These are phyloP conservation scores for Cephus runcator DNA, from an alignment of 2,888 invertebrate species.

Conservation along the genomic window DNA sequence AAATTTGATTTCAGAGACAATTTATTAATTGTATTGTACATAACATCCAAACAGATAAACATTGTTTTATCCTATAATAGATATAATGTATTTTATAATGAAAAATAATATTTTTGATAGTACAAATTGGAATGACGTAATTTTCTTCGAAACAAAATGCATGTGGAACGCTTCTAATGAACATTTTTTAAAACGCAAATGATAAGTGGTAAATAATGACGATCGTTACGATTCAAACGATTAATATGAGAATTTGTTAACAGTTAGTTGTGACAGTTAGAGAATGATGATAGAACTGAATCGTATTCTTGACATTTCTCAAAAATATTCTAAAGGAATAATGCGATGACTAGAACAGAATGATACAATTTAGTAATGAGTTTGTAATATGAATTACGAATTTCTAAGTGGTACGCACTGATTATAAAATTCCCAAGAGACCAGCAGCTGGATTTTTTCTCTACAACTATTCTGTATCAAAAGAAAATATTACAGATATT, in stretches of 20 bases:
- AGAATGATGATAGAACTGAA: constrained; percentile 10
- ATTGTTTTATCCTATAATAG: neutral
- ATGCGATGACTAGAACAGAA: neutral
- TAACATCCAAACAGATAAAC: neutral
- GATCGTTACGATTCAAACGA: neutral
- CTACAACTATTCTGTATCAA: neutral
- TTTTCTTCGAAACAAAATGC: neutral
- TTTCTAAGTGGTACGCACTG: neutral
- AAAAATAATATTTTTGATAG: neutral
- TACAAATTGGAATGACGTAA: neutral
- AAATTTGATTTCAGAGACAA: neutral
- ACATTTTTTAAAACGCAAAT: neutral
- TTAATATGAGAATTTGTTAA: neutral
- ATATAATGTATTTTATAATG: neutral
- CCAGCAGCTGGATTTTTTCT: neutral
- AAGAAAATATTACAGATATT: constrained; percentile 18
- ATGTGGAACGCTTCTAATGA: neutral
- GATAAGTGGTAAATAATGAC: neutral
- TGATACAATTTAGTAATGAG: neutral
- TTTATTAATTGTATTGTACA: neutral
- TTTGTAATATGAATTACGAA: neutral
- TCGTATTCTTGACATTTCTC: constrained; percentile 4
- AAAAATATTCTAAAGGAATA: neutral
- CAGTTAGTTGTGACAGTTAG: neutral
- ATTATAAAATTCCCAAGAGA: neutral